phyloP scores from a whole-genome alignment of 2,888 invertebrate genomes.

The Palloptera scutellata region DNA sequence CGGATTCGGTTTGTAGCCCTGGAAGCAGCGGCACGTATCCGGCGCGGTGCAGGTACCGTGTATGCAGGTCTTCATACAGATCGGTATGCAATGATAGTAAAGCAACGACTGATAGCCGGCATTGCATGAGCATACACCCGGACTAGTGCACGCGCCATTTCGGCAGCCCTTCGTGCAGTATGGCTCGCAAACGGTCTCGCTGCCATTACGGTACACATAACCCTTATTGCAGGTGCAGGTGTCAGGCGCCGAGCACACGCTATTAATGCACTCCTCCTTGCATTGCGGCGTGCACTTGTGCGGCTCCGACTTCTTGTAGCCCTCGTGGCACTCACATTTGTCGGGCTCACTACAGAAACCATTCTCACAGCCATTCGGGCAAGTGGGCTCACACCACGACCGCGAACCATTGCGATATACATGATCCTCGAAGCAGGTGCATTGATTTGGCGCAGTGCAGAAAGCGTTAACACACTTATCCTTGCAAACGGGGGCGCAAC shows the following conservation, averaged over 20 bases:
- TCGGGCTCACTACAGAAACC: constrained; percentile 63
- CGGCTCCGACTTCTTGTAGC: constrained; percentile 49
- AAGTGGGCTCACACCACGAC: constrained; percentile 57
- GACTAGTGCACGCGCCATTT: constrained; percentile 63
- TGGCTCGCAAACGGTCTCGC: constrained; percentile 54
- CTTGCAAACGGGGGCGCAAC: constrained; percentile 66
- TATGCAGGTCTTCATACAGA: constrained; percentile 51
- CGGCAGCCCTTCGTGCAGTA: constrained; percentile 51
- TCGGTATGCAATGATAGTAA: constrained; percentile 53
- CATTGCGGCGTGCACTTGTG: constrained; percentile 56
- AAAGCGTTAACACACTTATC: constrained; percentile 66
- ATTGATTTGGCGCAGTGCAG: constrained; percentile 63
- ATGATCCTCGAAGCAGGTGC: constrained; percentile 56
- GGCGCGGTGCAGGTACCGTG: constrained; percentile 61
- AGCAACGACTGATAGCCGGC: constrained; percentile 53
- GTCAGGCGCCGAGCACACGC: constrained; percentile 61
- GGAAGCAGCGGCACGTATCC: constrained; percentile 65
- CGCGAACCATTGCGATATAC: constrained; percentile 51
- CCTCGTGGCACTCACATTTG: constrained; percentile 56
- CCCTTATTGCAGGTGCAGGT: constrained; percentile 59
- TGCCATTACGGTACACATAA: constrained; percentile 50
- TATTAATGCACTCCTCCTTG: constrained; percentile 52
- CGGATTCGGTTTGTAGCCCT: constrained; percentile 56
- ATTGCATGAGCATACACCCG: constrained; percentile 60
- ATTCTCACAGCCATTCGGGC: constrained; percentile 56